Evolutionary conservation across 1,140 invertebrate genomes (phyloP), one percentile per base, ranked within the genome.

Genomic region (Neuroterus valhalla): DNA sequence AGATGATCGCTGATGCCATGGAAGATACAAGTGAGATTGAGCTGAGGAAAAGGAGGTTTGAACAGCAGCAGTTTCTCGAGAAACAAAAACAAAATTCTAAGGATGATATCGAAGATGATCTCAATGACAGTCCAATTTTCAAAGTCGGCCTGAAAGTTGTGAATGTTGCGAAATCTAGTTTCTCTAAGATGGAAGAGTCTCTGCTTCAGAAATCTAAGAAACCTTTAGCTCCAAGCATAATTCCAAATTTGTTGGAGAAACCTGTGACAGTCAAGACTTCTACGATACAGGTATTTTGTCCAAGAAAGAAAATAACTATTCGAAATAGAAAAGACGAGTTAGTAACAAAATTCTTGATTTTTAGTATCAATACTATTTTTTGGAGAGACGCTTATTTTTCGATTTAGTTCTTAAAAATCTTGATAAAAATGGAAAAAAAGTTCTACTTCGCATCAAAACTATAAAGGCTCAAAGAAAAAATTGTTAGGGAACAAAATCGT

Each of bases 1-100:
- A 80, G 50, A 86, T 81, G 80, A 90, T 89, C 75, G 90, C 91
- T 2, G 92, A 93, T 43, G 89, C 87, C 3, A 86, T 90, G 21
- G 93, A 94, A 21, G 92, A 92, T 38, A 93, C 93, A 77, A 93
- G 93, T 46, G 94, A 95, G 82, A 89, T 92, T 70, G 91, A 94
- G 71, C 93, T 94, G 91, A 91, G 94, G 79, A 94, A 94, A 84
- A 90, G 91, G 73, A 88, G 93, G 77, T 91, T 93, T 45, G 93
- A 94, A 81, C 89, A 94, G 71, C 92, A 94, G 87, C 91, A 93
- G 76, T 94, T 93, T 83, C 83, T 95, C 6, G 89, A 92, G 75
- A 89, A 93, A 87, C 82, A 91, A 87, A 88, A 81, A 86, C 74
- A 77, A 73, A 74, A 38, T 15, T 38, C 75, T 38, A 67, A 74